These are phyloP conservation scores for Cyanoramphus novaezelandiae DNA, from an alignment of 2,113 vertebrate genomes.

Conservation along the genomic window DNA sequence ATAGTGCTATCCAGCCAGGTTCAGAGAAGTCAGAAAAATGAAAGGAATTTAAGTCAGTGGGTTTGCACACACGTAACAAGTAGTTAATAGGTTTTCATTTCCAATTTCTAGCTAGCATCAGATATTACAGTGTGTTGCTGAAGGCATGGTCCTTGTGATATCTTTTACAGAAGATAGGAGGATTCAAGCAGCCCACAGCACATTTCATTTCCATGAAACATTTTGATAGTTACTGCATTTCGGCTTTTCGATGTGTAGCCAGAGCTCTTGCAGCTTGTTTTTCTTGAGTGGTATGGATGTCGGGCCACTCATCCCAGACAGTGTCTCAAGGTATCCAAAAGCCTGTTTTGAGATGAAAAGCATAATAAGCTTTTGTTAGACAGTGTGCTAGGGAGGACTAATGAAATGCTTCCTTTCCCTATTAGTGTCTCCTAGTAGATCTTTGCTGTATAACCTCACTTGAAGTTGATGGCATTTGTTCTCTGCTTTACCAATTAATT, in stretches of 20 bases:
- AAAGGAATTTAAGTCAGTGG: neutral
- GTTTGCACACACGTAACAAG: neutral
- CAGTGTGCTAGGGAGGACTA: neutral
- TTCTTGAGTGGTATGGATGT: neutral
- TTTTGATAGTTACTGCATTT: neutral
- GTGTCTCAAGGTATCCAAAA: neutral
- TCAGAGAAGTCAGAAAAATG: neutral
- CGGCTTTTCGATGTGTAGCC: neutral
- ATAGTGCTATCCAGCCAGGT: neutral
- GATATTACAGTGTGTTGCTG: neutral
- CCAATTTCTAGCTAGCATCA: neutral
- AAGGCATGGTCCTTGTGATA: neutral
- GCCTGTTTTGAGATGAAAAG: neutral
- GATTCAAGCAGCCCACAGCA: neutral
- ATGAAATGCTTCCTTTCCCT: neutral
- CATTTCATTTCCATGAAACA: neutral
- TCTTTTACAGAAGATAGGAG: neutral
- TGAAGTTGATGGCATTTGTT: neutral
- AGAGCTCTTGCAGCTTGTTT: neutral
- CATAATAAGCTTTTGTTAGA: neutral
- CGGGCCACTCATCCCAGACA: neutral
- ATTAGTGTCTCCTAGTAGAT: neutral
- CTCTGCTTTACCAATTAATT: neutral
- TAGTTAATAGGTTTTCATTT: slow-evolving; percentile 3
- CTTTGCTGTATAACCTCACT: neutral